Evolutionary conservation across 2,797 vertebrate species (phyloP), one percentile per base, ranked within the genome.

Genomic region (Chelonia mydas): DNA sequence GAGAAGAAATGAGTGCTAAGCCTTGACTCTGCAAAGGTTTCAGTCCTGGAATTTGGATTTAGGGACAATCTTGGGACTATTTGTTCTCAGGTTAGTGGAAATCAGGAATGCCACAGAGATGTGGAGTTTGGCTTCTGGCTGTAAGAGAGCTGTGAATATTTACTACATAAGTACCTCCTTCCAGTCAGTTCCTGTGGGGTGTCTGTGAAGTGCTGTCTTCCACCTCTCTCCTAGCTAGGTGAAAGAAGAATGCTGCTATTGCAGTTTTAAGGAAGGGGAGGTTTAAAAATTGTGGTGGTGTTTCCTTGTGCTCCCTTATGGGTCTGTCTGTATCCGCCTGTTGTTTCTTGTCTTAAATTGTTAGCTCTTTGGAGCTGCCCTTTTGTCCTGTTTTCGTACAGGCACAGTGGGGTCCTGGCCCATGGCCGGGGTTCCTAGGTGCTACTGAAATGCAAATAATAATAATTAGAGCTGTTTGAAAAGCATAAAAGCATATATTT

Each of bases 211-310:
- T 57, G 74, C 80, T 95, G 55, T 81, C 74, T 91, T 10, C 55
- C 88, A 13, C 81, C 17, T 9, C 31, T 53, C 77, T 72, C 72
- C 90, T 94, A 55, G 31, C 76, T 90, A 74, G 68, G 81, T 89
- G 88, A 83, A 74, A 95, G 95, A 92, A 84, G 92, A 94, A 92
- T 84, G 90, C 90, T 95, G 94, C 93, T 92, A 31, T 95, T 97
- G 87, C 95, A 81, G 92, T 84, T 33, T 33, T 91, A 28, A 93
- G 53, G 53, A 54, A 54, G 19, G 53, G 21, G 19, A 90, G 88
- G 3, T 28, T 61, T 61, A 33, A 33, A 61, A 28, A 13, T 33
- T 61, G 59, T 33, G 47, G 47, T 33, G 0, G 76, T 45, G 0
- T 76, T 45, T 28, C 15, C 21, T 89, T 90, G 57, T 59, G 57